Conservation (phyloP, 2,888 invertebrate genomes). For the Rutpela maculata region DNA sequence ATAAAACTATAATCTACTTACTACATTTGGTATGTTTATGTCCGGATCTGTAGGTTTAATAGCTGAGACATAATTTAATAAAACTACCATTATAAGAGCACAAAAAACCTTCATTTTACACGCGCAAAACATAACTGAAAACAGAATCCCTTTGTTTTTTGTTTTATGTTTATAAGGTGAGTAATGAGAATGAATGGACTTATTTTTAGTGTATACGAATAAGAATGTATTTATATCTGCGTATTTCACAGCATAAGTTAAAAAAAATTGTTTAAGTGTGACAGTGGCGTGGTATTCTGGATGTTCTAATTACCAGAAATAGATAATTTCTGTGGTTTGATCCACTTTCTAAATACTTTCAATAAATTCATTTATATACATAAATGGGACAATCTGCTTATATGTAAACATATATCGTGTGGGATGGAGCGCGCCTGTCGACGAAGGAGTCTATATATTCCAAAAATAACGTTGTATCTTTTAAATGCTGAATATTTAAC, state of each 20-base stretch:
- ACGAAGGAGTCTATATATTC: too few species aligned
- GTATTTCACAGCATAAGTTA: background rate
- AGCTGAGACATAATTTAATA: background rate
- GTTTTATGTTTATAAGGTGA: background rate
- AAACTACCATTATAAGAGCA: background rate
- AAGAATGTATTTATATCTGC: background rate
- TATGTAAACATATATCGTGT: too few species aligned
- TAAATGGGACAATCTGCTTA: too few species aligned
- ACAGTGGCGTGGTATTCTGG: background rate
- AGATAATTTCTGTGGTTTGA: too few species aligned
- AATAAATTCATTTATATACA: too few species aligned
- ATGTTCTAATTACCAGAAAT: too few species aligned
- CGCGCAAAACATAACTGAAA: background rate
- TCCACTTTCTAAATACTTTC: too few species aligned
- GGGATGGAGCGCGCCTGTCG: too few species aligned
- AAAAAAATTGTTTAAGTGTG: background rate
- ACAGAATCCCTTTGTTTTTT: constrained; percentile 7
- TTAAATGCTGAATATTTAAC: too few species aligned
- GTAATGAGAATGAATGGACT: background rate
- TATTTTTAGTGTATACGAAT: background rate
- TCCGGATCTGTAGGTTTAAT: background rate
- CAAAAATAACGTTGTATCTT: too few species aligned
- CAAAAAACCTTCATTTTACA: background rate
- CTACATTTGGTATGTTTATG: background rate
- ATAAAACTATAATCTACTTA: background rate